Evolutionary conservation across 2,797 vertebrate species (phyloP).

Genomic region (Podarcis siculus): DNA sequence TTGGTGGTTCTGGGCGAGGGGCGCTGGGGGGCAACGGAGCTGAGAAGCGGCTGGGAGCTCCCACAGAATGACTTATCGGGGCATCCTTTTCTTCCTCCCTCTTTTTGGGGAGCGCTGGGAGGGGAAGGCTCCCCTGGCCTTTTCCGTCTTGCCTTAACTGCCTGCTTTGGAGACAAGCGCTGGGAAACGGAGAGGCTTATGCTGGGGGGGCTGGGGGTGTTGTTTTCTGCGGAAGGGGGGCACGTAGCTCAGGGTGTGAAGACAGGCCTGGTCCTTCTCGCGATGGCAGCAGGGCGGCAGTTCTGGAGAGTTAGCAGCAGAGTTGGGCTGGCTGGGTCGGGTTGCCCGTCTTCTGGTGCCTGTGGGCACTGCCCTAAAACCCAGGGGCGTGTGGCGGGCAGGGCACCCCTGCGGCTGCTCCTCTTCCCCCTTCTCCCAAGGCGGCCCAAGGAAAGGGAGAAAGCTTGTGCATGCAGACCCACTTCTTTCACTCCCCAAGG

Average conservation of each 20-base stretch:
- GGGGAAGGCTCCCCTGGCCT: slow-evolving; percentile 19
- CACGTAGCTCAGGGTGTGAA: not conserved
- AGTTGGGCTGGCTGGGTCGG: not conserved
- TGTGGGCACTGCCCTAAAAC: too few species aligned
- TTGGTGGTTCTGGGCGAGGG: not conserved
- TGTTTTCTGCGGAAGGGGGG: too few species aligned
- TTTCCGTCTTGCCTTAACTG: slow-evolving; percentile 72
- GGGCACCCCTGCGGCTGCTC: not conserved
- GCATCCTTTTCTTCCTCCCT: too few species aligned
- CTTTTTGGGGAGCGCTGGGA: slow-evolving; percentile 43
- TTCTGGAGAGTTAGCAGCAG: too few species aligned
- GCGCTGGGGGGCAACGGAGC: not conserved
- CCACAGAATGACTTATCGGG: too few species aligned
- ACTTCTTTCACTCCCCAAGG: too few species aligned
- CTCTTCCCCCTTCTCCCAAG: too few species aligned
- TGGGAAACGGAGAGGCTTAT: not conserved
- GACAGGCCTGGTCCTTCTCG: not conserved
- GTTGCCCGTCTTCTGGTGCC: too few species aligned
- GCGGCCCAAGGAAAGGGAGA: not conserved
- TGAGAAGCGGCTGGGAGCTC: not conserved
- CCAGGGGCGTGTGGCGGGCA: too few species aligned
- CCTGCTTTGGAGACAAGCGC: not conserved
- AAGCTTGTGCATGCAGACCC: too few species aligned
- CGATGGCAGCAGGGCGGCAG: not conserved
- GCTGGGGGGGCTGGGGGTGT: not conserved